Conservation (phyloP, 2,888 invertebrate genomes). For the Piscicola geometra region DNA sequence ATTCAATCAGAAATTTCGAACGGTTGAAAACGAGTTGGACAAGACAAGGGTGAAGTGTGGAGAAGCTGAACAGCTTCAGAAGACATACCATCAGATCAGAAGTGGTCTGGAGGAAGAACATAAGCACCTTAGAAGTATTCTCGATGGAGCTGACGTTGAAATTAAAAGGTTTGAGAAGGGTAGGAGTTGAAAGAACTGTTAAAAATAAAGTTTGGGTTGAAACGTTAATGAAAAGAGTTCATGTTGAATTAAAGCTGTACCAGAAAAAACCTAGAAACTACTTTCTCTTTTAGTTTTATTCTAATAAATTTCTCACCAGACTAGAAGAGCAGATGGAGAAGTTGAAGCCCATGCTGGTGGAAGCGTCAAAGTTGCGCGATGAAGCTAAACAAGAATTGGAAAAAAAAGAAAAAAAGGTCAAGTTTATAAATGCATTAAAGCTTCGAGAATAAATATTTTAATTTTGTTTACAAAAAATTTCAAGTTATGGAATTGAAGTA, state of each 20-base stretch:
- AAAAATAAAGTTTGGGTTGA: too few relatives aligned
- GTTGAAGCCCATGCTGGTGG: conserved; percentile 5
- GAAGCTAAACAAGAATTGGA: not conserved
- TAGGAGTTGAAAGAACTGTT: too few relatives aligned
- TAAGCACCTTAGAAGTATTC: conserved; percentile 50
- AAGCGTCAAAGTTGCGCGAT: not conserved
- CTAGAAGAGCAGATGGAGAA: not conserved
- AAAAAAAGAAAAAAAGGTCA: conserved; percentile 1
- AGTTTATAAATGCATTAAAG: not conserved
- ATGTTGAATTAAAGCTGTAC: too few relatives aligned
- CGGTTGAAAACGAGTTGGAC: conserved; percentile 51
- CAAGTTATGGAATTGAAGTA: too few relatives aligned
- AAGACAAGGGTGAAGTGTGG: conserved; percentile 53
- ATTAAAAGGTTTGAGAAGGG: conserved; percentile 47
- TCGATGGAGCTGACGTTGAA: conserved; percentile 53
- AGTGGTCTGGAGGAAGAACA: conserved; percentile 47
- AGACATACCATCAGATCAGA: conserved; percentile 55
- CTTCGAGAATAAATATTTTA: too few relatives aligned
- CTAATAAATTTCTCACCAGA: conserved; percentile 2
- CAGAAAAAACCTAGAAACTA: too few relatives aligned
- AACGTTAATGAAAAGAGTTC: too few relatives aligned
- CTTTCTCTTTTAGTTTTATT: too few relatives aligned
- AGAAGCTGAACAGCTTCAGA: conserved; percentile 55
- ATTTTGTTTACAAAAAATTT: too few relatives aligned
- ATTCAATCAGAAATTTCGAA: conserved; percentile 52